A percentile compares a stretch with the other conserved stretches of the same genome.
phyloP scores from a whole-genome alignment of 2,797 vertebrate genomes.

The Chloroceryle inda region DNA sequence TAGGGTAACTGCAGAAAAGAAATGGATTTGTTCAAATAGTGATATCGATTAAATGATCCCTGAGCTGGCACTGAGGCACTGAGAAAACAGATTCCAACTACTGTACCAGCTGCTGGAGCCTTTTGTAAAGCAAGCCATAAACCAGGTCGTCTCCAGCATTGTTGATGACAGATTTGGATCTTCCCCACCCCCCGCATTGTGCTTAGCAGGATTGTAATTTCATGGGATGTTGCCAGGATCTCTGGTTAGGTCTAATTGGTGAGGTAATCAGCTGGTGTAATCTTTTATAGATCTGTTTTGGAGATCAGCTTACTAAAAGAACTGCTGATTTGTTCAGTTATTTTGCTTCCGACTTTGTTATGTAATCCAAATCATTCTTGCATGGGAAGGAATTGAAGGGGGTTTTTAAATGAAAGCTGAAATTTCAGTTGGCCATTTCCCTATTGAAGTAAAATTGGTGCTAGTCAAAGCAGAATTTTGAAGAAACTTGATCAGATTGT shows the following conservation, averaged over 20 bases:
- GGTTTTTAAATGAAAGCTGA: neutral
- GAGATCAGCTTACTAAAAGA: neutral
- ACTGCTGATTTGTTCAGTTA: neutral
- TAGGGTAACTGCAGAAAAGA: slow-evolving; percentile 12
- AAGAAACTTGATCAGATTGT: neutral
- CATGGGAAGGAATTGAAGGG: neutral
- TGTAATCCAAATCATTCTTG: neutral
- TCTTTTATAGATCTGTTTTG: slow-evolving; percentile 33
- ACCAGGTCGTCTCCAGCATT: neutral
- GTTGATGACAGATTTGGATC: neutral
- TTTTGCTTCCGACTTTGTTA: neutral
- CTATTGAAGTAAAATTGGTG: neutral
- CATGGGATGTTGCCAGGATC: neutral
- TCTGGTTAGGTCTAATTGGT: neutral
- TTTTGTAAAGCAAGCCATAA: neutral
- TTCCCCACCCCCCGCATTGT: neutral
- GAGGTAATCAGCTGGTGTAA: neutral
- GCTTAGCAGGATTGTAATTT: neutral
- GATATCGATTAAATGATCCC: neutral
- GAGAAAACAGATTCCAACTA: neutral
- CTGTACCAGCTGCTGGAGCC: neutral
- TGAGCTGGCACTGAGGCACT: neutral
- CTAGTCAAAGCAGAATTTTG: neutral
- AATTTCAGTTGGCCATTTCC: neutral
- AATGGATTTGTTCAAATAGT: slow-evolving; percentile 11